A percentile compares a stretch with the other conserved stretches of the same genome.
Evolutionary conservation across 2,888 invertebrate genomes (phyloP).

Genomic region (Fissipunctia ypsillon): DNA sequence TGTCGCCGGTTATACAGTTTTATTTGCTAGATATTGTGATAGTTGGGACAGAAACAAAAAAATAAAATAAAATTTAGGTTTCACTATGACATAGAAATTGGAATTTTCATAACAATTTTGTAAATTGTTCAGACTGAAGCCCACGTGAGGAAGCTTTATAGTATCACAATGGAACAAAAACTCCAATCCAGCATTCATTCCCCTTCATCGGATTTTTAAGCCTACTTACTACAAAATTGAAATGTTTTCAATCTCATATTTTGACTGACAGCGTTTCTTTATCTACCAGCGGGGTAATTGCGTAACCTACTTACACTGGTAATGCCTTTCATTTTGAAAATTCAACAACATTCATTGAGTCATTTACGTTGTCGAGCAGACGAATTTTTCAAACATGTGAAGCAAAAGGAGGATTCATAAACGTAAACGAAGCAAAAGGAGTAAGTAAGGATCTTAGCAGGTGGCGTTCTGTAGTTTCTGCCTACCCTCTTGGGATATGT

Average conservation of each 20-base stretch:
- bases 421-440: neutral
- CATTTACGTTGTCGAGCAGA: neutral
- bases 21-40: neutral
- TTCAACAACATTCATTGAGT: neutral
- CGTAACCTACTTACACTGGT: neutral
- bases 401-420: neutral
- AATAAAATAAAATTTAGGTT: neutral
- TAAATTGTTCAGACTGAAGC: neutral
- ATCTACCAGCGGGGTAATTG: neutral
- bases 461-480: neutral
- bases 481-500: neutral
- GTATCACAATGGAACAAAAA: neutral
- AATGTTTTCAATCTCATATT: neutral
- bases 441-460: neutral
- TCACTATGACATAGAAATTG: neutral
- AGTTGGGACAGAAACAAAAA: neutral
- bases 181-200: neutral
- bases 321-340: neutral
- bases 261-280: neutral
- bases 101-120: neutral
- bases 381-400: neutral
- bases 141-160: neutral
- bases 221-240: neutral
- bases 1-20: neutral
- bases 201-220: neutral